Conservation (phyloP, 2,888 invertebrate genomes). For the Stictocephala bisonia region DNA sequence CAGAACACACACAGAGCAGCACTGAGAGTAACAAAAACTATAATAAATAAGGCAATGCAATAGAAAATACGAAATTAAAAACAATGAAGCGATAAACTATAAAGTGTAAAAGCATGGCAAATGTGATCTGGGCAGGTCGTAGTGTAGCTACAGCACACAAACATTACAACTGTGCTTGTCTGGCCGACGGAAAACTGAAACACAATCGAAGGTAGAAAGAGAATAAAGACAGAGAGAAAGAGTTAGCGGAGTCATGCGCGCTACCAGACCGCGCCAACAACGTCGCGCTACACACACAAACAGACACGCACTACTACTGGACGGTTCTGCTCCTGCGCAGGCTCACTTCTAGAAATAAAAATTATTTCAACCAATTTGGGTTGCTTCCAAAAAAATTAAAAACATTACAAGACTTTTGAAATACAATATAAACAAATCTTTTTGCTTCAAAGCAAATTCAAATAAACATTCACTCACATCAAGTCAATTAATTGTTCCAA, state of each 20-base stretch:
- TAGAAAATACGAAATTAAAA: conserved; percentile 21
- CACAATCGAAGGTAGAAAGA: conserved; percentile 43
- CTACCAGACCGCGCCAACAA: conserved; percentile 9
- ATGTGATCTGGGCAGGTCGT: conserved; percentile 18
- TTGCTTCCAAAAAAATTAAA: too few relatives aligned
- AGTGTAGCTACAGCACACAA: too few relatives aligned
- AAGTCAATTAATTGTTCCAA: too few relatives aligned
- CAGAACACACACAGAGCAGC: conserved; percentile 36
- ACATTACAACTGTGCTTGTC: background rate
- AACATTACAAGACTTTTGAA: too few relatives aligned
- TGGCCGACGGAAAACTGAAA: conserved; percentile 21
- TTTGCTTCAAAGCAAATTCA: too few relatives aligned
- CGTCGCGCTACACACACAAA: conserved; percentile 5
- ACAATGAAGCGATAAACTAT: conserved; percentile 34
- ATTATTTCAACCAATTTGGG: conserved; percentile 43
- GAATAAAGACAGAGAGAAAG: conserved; percentile 42
- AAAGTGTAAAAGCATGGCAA: conserved; percentile 23
- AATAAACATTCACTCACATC: too few relatives aligned
- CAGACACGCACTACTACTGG: too few relatives aligned
- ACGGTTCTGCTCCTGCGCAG: background rate
- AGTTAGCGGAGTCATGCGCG: conserved; percentile 37
- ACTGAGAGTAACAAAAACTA: conserved; percentile 34
- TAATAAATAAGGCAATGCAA: conserved; percentile 29
- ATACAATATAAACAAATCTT: too few relatives aligned
- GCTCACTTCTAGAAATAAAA: conserved; percentile 47